These are phyloP conservation scores for Alloplasta piceator DNA, from an alignment of 2,888 invertebrate species.

Conservation along the genomic window DNA sequence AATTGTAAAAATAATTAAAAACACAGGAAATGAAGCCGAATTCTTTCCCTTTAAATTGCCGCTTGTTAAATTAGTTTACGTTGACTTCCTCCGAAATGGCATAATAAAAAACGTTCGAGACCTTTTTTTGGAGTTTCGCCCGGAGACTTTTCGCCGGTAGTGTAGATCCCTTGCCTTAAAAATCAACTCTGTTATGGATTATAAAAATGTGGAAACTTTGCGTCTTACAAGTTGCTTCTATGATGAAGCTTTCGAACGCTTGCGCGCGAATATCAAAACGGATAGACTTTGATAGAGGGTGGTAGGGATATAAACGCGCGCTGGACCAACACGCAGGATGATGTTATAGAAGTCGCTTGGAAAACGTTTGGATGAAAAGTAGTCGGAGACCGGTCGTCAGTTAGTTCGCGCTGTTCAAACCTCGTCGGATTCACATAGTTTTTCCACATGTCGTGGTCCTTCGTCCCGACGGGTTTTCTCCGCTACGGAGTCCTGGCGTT, in stretches of 20 bases:
- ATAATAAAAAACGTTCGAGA: too few relatives aligned
- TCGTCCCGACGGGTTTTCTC: slow-evolving; percentile 33
- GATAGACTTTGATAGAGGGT: slow-evolving; percentile 21
- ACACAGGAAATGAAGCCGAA: too few relatives aligned
- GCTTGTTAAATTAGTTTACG: too few relatives aligned
- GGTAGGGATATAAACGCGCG: slow-evolving; percentile 56
- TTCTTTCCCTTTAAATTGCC: too few relatives aligned
- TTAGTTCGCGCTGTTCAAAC: slow-evolving; percentile 49
- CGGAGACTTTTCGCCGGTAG: too few relatives aligned
- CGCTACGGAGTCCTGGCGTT: slow-evolving; percentile 52
- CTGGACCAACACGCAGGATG: slow-evolving; percentile 43
- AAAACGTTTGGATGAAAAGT: slow-evolving; percentile 48
- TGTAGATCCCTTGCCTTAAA: too few relatives aligned
- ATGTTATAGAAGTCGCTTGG: slow-evolving; percentile 41
- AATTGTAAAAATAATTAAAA: too few relatives aligned
- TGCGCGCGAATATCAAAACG: slow-evolving; percentile 39
- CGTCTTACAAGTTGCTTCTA: too few relatives aligned
- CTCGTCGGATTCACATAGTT: slow-evolving; percentile 18
- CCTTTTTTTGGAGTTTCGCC: too few relatives aligned
- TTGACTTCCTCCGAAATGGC: too few relatives aligned
- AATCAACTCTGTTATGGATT: too few relatives aligned
- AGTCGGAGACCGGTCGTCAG: slow-evolving; percentile 53
- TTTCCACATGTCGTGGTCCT: slow-evolving; percentile 55
- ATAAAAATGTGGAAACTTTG: too few relatives aligned
- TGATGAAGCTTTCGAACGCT: slow-evolving; percentile 9